Base-by-base conservation (phyloP, 2,888 invertebrate species). In the Hanleya hanleyi region DNA sequence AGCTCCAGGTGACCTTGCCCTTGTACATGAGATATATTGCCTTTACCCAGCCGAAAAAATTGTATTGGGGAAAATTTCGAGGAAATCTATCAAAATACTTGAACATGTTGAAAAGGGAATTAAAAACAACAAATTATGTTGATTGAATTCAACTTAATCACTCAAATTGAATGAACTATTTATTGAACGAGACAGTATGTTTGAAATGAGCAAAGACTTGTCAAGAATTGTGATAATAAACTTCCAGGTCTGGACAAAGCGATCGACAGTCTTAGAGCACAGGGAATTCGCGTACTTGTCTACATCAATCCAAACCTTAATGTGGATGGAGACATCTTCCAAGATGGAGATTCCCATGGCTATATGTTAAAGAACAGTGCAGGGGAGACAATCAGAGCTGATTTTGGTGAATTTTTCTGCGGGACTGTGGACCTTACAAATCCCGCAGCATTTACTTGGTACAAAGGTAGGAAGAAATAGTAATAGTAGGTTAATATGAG, bases 251-350 rank as follows among this genome's bases (percentile, higher is more conserved):
- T 87, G 35, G 76, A 86, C 47, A 49, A 68, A 9, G 77, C 74
- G 12, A 84, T 84, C 22, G 50, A 72, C 15, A 70, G 67, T 1
- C 74, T 84, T 12, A 77, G 77, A 49, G 67, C 73, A 18, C 62
- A 80, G 18, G 85, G 83, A 0, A 79, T 86, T 0, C 78, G 83
- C 15, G 81, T 88, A 0, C 71, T 87, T 29, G 85, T 76, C 35
- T 88, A 88, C 75, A 84, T 87, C 50, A 88, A 86, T 71, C 86
- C 87, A 0, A 82, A 87, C 69, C 76, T 88, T 5, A 85, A 84
- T 71, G 69, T 49, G 6, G 72, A 81, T 3, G 88, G 88, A 0
- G 72, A 75, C 5, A 68, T 87, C 15, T 88, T 81, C 69, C 75
- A 81, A 51, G 76, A 75, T 35, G 87, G 82, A 0, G 81, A 83